These are phyloP conservation scores for Tarsius wallacei DNA, from an alignment of 2,797 vertebrate species.

Conservation along the genomic window DNA sequence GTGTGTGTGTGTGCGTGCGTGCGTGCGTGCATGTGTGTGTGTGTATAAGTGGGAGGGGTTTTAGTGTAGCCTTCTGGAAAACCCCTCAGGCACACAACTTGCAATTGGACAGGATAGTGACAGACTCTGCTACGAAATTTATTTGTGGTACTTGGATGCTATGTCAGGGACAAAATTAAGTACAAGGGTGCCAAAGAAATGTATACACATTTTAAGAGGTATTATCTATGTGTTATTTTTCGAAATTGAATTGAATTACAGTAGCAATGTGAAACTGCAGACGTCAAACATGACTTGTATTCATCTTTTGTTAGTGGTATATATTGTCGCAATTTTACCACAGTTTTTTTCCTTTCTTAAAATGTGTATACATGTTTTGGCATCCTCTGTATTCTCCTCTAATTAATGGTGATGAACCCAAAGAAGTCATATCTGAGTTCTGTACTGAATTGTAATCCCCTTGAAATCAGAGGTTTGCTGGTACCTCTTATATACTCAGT, in stretches of 20 bases:
- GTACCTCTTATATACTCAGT: background rate
- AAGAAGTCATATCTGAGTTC: background rate
- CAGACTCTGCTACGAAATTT: background rate
- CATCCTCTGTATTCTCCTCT: background rate
- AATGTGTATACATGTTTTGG: no score
- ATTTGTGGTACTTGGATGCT: background rate
- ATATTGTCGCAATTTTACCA: no score
- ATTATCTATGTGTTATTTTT: no score
- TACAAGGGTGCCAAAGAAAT: no score
- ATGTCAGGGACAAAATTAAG: background rate
- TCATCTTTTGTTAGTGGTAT: no score
- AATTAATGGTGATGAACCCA: background rate
- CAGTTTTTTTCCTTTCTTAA: no score
- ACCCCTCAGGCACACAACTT: background rate
- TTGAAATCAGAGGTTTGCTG: background rate
- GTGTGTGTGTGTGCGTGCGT: background rate
- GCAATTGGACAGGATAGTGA: background rate
- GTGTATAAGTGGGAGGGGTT: background rate
- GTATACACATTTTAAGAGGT: no score
- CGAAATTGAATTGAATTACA: no score
- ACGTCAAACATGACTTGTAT: no score
- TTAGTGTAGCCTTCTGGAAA: background rate
- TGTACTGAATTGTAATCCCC: background rate
- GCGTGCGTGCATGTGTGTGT: background rate
- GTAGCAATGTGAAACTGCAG: no score